Evolutionary conservation across 2,797 vertebrate species (phyloP), one percentile per base, ranked within the genome.

Genomic region (Helarctos malayanus): DNA sequence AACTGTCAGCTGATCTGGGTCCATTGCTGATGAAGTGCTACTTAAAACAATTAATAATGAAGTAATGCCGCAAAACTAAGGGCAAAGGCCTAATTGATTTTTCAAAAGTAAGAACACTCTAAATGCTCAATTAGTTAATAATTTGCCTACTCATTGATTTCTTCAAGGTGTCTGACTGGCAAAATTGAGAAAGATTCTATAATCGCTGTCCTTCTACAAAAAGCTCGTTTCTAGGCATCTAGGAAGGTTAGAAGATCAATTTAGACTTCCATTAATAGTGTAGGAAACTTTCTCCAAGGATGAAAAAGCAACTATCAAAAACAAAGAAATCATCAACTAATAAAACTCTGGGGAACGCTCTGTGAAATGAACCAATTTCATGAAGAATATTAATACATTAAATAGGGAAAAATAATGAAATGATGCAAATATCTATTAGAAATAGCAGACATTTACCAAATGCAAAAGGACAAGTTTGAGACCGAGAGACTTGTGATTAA

Each of bases 31-130:
- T 97, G 96, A 98, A 98, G 95, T 96, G 95, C 94, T 98, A 96
- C 97, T 98, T 98, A 97, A 98, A 99, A 98, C 97, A 98, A 98
- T 98, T 98, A 99, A 98, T 98, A 99, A 98, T 96, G 96, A 98
- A 98, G 97, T 95, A 98, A 98, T 97, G 93, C 91, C 97, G 96
- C 94, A 98, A 98, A 95, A 98, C 69, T 93, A 92, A 97, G 95
- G 69, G 97, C 98, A 98, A 98, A 98, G 97, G 96, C 69, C 71
- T 98, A 98, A 98, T 95, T 97, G 94, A 98, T 98, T 98, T 98
- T 97, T 96, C 98, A 98, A 98, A 88, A 97, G 57, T 97, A 98
- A 98, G 98, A 98, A 97, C 96, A 94, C 83, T 98, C 96, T 98
- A 98, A 98, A 97, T 96, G 97, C 95, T 98, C 95, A 98, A 98